These are phyloP conservation scores for Ceratoteleas bidentatus DNA, from an alignment of 1,140 invertebrate genomes.

Conservation along the genomic window DNA sequence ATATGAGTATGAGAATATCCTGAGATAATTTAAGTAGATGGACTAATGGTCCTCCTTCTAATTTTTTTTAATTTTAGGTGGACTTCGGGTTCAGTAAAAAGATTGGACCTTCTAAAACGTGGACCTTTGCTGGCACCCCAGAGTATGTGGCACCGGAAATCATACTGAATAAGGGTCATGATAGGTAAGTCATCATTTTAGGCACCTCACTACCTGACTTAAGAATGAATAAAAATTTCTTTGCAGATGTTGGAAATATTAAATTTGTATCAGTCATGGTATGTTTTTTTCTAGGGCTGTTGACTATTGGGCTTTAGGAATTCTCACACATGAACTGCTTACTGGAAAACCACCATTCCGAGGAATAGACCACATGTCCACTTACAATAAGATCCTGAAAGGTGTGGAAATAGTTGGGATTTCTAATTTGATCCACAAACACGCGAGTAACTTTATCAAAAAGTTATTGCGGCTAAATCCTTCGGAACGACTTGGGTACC, in stretches of 20 bases:
- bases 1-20: no score
- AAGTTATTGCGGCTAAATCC: slow-evolving; percentile 94
- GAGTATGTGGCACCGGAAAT: slow-evolving; percentile 97
- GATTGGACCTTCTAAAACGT: slow-evolving; percentile 91
- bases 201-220: no score
- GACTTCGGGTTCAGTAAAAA: slow-evolving; percentile 99
- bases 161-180: slow-evolving; percentile 95
- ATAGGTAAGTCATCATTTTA: slow-evolving; percentile 77
- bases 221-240: no score
- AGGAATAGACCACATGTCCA: slow-evolving; percentile 95
- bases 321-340: slow-evolving; percentile 95
- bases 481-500: slow-evolving; percentile 95
- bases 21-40: no score
- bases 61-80: no score
- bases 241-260: no score
- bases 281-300: slow-evolving; percentile 84
- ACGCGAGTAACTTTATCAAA: slow-evolving; percentile 91
- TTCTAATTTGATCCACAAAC: slow-evolving; percentile 89
- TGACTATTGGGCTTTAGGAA: slow-evolving; percentile 97
- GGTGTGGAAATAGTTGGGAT: slow-evolving; percentile 95
- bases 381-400: slow-evolving; percentile 96
- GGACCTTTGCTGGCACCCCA: slow-evolving; percentile 98
- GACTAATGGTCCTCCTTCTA: no score
- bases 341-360: slow-evolving; percentile 97
- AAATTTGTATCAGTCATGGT: no score